Evolutionary conservation across 2,888 invertebrate species (phyloP).

Genomic region (Serrognathus titanus): DNA sequence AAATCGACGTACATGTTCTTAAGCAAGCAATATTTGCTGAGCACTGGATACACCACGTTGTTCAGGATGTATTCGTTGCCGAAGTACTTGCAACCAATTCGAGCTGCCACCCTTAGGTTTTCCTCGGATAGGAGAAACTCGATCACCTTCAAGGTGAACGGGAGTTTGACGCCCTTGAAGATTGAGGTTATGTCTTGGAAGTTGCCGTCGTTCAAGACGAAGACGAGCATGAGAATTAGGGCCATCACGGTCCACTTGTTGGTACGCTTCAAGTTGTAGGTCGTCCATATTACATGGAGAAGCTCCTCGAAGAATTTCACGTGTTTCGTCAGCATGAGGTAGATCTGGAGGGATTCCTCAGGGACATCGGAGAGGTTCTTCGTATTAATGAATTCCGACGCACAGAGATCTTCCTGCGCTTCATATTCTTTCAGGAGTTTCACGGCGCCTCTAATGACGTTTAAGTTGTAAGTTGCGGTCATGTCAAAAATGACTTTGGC

Average conservation of each 20-base stretch:
- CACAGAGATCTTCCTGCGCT: conserved; percentile 8
- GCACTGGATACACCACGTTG: conserved; percentile 52
- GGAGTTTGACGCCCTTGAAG: conserved; percentile 24
- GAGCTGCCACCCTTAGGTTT: conserved; percentile 49
- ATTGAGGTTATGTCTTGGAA: conserved; percentile 26
- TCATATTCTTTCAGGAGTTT: conserved; percentile 17
- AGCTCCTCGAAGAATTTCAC: conserved; percentile 30
- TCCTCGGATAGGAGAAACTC: conserved; percentile 51
- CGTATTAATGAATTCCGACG: conserved; percentile 12
- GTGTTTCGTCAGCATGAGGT: conserved; percentile 30
- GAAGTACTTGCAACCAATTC: conserved; percentile 51
- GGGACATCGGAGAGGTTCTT: conserved; percentile 8
- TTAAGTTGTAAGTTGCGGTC: conserved; percentile 4
- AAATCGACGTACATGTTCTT: conserved; percentile 22
- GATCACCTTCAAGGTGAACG: conserved; percentile 38
- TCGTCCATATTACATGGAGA: conserved; percentile 25
- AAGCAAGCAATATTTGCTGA: conserved; percentile 37
- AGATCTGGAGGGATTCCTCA: conserved; percentile 18
- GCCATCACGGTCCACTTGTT: conserved; percentile 27
- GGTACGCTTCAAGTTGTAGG: conserved; percentile 22
- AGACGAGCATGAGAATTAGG: conserved; percentile 34
- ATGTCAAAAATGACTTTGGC: not conserved
- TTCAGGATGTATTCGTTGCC: conserved; percentile 53
- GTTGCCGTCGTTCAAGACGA: conserved; percentile 33
- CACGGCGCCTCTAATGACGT: conserved; percentile 11